phyloP scores from a whole-genome alignment of 2,888 invertebrate species.

The Cryptocephalus primarius region DNA sequence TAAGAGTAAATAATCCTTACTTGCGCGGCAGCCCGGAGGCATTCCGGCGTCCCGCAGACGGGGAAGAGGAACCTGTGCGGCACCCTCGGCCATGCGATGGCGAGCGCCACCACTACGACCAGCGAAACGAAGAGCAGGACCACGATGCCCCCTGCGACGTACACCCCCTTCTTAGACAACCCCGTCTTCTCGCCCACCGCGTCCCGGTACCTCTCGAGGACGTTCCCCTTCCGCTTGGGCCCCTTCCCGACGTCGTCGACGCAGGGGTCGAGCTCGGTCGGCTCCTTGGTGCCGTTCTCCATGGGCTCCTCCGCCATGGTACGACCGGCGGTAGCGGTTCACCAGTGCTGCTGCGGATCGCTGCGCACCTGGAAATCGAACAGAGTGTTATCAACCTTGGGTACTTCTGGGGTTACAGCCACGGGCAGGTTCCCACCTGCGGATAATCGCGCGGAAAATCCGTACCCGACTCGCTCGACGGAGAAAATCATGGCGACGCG shows the following conservation, averaged over 20 bases:
- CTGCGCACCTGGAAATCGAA: too few relatives aligned
- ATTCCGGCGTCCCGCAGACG: slow-evolving; percentile 38
- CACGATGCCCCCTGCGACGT: slow-evolving; percentile 20
- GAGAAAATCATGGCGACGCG: too few relatives aligned
- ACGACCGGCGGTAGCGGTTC: too few relatives aligned
- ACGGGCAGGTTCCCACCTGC: too few relatives aligned
- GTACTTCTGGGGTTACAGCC: too few relatives aligned
- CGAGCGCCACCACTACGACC: slow-evolving; percentile 37
- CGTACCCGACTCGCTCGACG: too few relatives aligned
- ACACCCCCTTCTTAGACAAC: slow-evolving; percentile 23
- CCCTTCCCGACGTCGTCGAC: slow-evolving; percentile 15
- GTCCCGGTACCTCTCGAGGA: slow-evolving; percentile 18
- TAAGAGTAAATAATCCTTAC: slow-evolving; percentile 25
- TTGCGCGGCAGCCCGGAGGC: slow-evolving; percentile 42
- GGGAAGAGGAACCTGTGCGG: slow-evolving; percentile 33
- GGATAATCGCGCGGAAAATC: too few relatives aligned
- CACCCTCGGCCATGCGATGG: slow-evolving; percentile 38
- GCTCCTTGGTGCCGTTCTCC: slow-evolving; percentile 7
- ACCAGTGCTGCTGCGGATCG: too few relatives aligned
- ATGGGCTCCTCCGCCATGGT: too few relatives aligned
- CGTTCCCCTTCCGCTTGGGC: slow-evolving; percentile 4
- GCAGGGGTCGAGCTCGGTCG: slow-evolving; percentile 27
- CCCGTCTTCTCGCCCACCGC: slow-evolving; percentile 24
- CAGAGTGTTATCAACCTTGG: too few relatives aligned
- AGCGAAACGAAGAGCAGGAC: slow-evolving; percentile 33